Evolutionary conservation across 2,888 invertebrate species (phyloP).

Genomic region (Ectemnius continuus): DNA sequence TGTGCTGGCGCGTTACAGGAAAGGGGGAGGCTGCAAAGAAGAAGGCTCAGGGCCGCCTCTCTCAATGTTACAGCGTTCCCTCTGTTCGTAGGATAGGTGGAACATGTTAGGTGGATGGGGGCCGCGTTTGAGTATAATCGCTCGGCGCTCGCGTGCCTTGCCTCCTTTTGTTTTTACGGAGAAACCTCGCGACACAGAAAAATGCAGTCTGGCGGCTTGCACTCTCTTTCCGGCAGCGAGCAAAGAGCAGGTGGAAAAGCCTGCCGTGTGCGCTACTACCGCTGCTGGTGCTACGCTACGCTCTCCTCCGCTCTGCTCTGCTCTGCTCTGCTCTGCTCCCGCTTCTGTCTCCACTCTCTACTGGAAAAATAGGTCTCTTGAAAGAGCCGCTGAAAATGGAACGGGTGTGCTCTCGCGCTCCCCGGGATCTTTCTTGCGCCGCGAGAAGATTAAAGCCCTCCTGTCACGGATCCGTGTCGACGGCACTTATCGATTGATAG

Average conservation of each 20-base stretch:
- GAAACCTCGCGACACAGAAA: constrained; percentile 3
- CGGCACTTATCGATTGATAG: constrained; percentile 3
- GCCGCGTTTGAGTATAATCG: constrained; percentile 8
- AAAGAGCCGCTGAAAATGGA: constrained; percentile 15
- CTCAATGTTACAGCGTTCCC: no score
- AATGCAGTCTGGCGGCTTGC: constrained; percentile 14
- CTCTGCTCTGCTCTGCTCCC: constrained; percentile 1
- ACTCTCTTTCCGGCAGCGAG: neutral
- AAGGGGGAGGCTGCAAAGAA: no score
- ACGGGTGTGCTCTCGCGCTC: neutral
- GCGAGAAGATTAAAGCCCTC: constrained; percentile 15
- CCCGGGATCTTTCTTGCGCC: constrained; percentile 10
- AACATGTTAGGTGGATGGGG: no score
- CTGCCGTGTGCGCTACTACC: neutral
- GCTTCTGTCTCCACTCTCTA: constrained; percentile 1
- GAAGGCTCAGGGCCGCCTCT: no score
- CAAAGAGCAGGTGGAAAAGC: constrained; percentile 22
- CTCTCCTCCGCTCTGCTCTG: no score
- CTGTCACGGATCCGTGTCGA: constrained; percentile 5
- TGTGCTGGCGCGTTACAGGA: no score
- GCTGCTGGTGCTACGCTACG: no score
- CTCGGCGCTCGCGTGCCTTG: constrained; percentile 2
- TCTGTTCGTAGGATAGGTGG: no score
- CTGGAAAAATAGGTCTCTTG: constrained; percentile 26
- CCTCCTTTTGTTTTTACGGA: constrained; percentile 3